Conservation (phyloP, 2,113 vertebrate genomes). For the Hystrix brachyura region DNA sequence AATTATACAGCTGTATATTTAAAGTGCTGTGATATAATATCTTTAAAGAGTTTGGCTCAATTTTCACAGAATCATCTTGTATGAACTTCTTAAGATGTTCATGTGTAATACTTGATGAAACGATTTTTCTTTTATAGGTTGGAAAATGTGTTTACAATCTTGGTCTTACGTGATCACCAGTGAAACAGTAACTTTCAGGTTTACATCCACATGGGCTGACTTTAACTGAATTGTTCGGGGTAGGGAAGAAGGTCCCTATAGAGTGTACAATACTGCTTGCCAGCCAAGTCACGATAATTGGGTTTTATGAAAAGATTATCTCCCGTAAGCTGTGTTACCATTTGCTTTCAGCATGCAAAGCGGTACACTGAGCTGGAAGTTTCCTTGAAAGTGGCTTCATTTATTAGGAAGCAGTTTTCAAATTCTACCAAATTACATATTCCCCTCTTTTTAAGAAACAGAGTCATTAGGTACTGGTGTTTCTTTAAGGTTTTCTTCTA, state of each 20-base stretch:
- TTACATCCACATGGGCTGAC: conserved; percentile 76
- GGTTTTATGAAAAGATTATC: conserved; percentile 17
- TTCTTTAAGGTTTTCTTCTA: conserved; percentile 74
- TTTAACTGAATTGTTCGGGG: conserved; percentile 70
- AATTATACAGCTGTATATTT: conserved; percentile 76
- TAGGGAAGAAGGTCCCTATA: conserved; percentile 57
- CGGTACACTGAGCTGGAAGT: conserved; percentile 46
- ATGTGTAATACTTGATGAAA: conserved; percentile 72
- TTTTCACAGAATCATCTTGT: conserved; percentile 69
- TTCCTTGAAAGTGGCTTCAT: conserved; percentile 72
- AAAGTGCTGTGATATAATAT: conserved; percentile 68
- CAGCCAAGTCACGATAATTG: conserved; percentile 28
- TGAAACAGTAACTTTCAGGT: conserved; percentile 76
- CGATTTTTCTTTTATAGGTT: conserved; percentile 63
- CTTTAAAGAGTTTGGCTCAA: conserved; percentile 66
- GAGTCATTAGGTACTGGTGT: conserved; percentile 67
- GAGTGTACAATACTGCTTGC: conserved; percentile 18
- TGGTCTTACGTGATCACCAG: conserved; percentile 50
- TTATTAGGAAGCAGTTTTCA: conserved; percentile 73
- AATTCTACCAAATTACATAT: conserved; percentile 64
- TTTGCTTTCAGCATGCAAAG: conserved; percentile 61
- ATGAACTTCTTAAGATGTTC: conserved; percentile 74
- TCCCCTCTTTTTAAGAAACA: conserved; percentile 69
- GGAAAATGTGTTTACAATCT: conserved; percentile 83
- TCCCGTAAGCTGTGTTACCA: conserved; percentile 70